These are phyloP conservation scores for Gallinago media DNA, from an alignment of 2,113 vertebrate species.

Conservation along the genomic window DNA sequence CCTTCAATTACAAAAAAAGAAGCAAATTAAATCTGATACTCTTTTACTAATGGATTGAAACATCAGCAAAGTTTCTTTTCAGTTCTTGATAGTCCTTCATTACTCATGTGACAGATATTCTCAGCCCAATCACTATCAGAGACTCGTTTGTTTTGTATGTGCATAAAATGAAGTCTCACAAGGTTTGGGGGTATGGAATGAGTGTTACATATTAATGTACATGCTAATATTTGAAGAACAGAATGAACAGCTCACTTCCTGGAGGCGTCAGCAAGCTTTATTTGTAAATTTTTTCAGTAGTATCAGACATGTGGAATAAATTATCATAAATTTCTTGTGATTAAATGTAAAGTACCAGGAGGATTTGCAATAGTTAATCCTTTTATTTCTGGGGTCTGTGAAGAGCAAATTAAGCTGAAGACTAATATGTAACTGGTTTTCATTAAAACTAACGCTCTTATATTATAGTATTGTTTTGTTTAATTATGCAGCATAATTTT, in stretches of 20 bases:
- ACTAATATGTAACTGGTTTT: constrained; percentile 21
- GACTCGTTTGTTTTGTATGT: not conserved
- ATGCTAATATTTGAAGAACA: constrained; percentile 75
- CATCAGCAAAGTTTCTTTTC: not conserved
- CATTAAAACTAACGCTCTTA: constrained; percentile 30
- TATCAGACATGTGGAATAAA: constrained; percentile 74
- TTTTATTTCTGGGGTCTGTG: constrained; percentile 42
- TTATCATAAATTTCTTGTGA: constrained; percentile 63
- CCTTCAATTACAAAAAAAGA: not conserved
- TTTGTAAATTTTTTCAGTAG: constrained; percentile 6
- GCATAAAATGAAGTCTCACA: not conserved
- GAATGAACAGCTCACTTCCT: constrained; percentile 65
- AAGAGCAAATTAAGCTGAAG: constrained; percentile 15
- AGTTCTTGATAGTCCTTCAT: not conserved
- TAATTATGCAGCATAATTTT: constrained; percentile 20
- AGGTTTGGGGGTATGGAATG: not conserved
- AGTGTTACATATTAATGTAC: not conserved
- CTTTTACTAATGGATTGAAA: not conserved
- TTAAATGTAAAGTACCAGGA: constrained; percentile 50
- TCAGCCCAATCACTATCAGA: not conserved
- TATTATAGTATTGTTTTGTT: constrained; percentile 8
- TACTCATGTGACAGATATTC: not conserved
- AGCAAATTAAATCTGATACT: not conserved
- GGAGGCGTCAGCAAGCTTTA: constrained; percentile 49
- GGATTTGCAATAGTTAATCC: constrained; percentile 56